Base-by-base conservation (phyloP, 2,113 vertebrate species). In the Albula goreensis region DNA sequence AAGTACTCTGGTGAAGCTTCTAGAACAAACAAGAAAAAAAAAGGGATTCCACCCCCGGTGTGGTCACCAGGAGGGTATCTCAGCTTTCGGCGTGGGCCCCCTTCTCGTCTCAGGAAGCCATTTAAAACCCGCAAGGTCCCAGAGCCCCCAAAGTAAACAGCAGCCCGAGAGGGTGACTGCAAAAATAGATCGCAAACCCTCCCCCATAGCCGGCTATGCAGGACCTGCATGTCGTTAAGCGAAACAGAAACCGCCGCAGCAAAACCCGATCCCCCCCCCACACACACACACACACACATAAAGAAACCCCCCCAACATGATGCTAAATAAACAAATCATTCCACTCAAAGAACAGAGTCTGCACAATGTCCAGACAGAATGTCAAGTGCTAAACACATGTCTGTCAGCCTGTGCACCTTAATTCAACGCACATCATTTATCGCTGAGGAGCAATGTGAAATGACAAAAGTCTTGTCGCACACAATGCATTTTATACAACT, bases 61-160 rank as follows among this genome's bases (percentile, higher is more conserved):
- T 74, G 22, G 70, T 74, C 63, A 70, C 19, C 17, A 22, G 17
- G 17, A 3, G 63, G 63, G 13, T 17, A 19, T 70, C 19, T 22
- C 70, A n/a, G 50, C 78, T 50, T 56, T 48, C 79, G 2, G 80
- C 70, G 52, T 22, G 25, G 74, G 50, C 81, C 52, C 60, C 81
- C 6, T 63, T 79, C 10, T 31, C n/a, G 53, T 50, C 60, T 63
- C 50, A 82, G 80, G 86, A 87, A 87, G 78, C 86, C 50, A 50
- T 74, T 87, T 81, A 60, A 77, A 81, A 87, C 56, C 77, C 56
- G 77, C 57, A 77, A 50, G 63, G 52, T 31, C 60, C 10, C 74
- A 22, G 22, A 1, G 70, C 51, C 22, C 31, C 56, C 53, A n/a
- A 52, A 31, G 56, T 12, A 84, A 84, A 49, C 50, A 48, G 56